Percentiles rank a stretch among this genome's conserved stretches.
Conservation (phyloP, 2,797 vertebrate species). For the Carduelis carduelis region DNA sequence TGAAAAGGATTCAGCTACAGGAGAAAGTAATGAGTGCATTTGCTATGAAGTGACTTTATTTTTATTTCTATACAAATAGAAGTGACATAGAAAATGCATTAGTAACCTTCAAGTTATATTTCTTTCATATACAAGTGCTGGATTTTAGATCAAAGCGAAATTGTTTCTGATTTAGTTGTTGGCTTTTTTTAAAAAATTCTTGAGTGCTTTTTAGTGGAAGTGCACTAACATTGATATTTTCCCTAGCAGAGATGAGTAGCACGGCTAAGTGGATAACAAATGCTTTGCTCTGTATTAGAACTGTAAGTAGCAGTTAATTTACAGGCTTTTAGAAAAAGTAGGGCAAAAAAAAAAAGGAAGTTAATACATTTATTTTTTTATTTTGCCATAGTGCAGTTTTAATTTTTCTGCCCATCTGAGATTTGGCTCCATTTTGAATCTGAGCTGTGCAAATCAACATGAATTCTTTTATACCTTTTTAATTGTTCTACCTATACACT, state of each 20-base stretch:
- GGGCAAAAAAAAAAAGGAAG: slow-evolving; percentile 35
- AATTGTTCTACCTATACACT: not conserved
- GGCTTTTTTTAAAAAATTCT: not conserved
- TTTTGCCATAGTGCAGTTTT: not conserved
- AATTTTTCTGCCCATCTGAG: slow-evolving; percentile 22
- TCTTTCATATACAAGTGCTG: not conserved
- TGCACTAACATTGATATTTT: slow-evolving; percentile 18
- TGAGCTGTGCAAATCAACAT: not conserved
- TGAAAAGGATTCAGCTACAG: not conserved
- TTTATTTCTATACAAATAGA: slow-evolving; percentile 26
- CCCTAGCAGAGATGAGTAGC: not conserved
- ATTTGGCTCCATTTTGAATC: slow-evolving; percentile 2
- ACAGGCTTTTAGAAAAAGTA: slow-evolving; percentile 38
- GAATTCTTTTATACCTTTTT: not conserved
- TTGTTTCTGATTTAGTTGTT: not conserved
- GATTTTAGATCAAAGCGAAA: slow-evolving; percentile 43
- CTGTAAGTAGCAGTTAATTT: slow-evolving; percentile 20
- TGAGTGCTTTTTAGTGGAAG: slow-evolving; percentile 13
- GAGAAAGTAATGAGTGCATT: not conserved
- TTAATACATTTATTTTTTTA: not conserved
- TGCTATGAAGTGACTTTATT: not conserved
- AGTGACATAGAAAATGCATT: not conserved
- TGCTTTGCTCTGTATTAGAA: slow-evolving; percentile 14
- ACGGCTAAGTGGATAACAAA: slow-evolving; percentile 44
- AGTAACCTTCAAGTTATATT: slow-evolving; percentile 13